Percentiles rank a stretch among this genome's conserved stretches.
phyloP scores from a whole-genome alignment of 2,113 vertebrate genomes.

The Labeo rohita region DNA sequence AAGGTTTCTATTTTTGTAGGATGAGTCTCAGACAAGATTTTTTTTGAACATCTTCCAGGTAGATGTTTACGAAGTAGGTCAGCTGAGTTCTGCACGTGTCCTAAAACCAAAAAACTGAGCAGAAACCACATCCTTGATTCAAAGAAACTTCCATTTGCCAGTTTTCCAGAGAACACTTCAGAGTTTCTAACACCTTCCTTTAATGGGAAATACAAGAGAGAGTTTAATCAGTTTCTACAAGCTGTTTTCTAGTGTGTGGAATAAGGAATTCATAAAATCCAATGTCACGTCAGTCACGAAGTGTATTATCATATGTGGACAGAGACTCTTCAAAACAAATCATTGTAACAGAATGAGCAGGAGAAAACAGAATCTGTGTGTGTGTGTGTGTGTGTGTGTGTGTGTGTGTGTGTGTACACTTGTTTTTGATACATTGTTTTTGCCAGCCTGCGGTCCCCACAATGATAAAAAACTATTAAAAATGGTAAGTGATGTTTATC shows the following conservation, averaged over 20 bases:
- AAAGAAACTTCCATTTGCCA: slow-evolving; percentile 64
- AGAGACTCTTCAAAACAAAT: no score
- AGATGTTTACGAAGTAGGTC: slow-evolving; percentile 53
- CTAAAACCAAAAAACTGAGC: slow-evolving; percentile 24
- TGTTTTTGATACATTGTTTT: no score
- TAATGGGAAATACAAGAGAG: not conserved
- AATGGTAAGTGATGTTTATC: no score
- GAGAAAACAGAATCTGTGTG: no score
- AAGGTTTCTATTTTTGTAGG: slow-evolving; percentile 12
- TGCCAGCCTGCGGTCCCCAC: no score
- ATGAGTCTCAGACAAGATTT: not conserved
- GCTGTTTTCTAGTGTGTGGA: not conserved
- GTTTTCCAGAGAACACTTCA: slow-evolving; percentile 64
- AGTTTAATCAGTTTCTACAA: not conserved
- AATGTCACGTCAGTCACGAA: not conserved
- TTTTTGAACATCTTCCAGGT: slow-evolving; percentile 10
- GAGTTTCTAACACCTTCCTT: not conserved
- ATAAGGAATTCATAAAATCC: not conserved
- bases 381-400: not conserved
- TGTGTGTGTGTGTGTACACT: not conserved
- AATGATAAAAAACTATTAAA: no score
- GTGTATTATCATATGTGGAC: not conserved
- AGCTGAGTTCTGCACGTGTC: slow-evolving; percentile 43
- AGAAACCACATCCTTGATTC: slow-evolving; percentile 61
- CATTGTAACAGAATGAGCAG: no score